Conservation (phyloP, 30 jellyfish, hydroid and myxozoan genomes). For the Calvadosia cruxmelitensis region DNA sequence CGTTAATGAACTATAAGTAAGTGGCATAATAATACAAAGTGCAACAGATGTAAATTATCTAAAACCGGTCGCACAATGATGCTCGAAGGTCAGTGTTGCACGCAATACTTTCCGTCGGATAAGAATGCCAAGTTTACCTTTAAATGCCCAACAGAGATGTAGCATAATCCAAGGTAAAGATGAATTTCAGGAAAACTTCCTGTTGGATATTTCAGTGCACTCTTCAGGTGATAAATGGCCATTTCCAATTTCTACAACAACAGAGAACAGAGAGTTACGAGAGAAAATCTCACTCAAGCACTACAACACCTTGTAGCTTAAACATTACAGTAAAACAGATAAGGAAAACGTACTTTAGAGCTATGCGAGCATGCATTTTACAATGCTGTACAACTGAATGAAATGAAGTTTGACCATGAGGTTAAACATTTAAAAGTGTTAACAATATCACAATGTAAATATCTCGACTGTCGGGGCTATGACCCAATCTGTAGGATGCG, state of each 20-base stretch:
- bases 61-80: not conserved
- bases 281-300: no score
- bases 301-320: no score
- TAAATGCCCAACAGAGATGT: constrained; percentile 68
- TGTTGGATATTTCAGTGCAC: constrained; percentile 73
- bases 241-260: constrained; percentile 42
- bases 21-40: no score
- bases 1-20: no score
- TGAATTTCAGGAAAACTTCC: constrained; percentile 65
- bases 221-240: constrained; percentile 56
- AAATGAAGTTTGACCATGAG: not conserved
- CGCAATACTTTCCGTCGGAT: no score
- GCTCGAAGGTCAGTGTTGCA: no score
- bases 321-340: not conserved
- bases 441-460: no score
- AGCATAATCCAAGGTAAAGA: constrained; percentile 73
- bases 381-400: not conserved
- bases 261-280: no score
- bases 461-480: no score
- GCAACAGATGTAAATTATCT: not conserved
- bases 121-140: constrained; percentile 27
- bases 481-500: no score
- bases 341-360: not conserved
- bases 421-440: no score
- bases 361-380: not conserved